Conservation (phyloP, 2,888 invertebrate genomes). For the Zygothrica quintamaculata region DNA sequence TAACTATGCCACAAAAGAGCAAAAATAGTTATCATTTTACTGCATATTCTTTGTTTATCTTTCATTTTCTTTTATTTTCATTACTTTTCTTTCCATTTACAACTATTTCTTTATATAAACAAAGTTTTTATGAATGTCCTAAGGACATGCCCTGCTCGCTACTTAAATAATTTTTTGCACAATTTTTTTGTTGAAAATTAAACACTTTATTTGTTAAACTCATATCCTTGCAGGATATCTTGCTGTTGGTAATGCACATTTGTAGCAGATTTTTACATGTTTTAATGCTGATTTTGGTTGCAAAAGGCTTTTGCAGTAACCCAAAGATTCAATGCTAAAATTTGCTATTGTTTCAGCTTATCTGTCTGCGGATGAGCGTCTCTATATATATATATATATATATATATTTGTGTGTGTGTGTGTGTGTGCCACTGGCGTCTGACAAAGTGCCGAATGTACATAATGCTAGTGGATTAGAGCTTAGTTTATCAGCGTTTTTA, state of each 20-base stretch:
- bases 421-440: conserved; percentile 46
- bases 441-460: conserved; percentile 77
- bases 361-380: conserved; percentile 15
- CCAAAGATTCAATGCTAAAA: conserved; percentile 11
- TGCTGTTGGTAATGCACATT: too few relatives aligned
- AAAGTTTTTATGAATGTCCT: too few relatives aligned
- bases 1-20: too few relatives aligned
- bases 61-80: too few relatives aligned
- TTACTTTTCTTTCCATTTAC: too few relatives aligned
- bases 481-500: conserved; percentile 78
- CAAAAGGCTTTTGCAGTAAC: conserved; percentile 2
- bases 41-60: too few relatives aligned
- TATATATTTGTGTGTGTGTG: conserved; percentile 31
- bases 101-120: too few relatives aligned
- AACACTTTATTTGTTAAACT: too few relatives aligned
- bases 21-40: too few relatives aligned
- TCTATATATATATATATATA: neutral
- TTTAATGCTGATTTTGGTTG: conserved; percentile 5
- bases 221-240: neutral
- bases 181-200: too few relatives aligned
- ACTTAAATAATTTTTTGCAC: too few relatives aligned
- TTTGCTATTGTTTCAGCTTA: conserved; percentile 41
- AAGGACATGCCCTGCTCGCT: too few relatives aligned
- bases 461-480: conserved; percentile 76
- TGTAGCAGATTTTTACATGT: neutral